Percentiles rank a stretch among this genome's conserved stretches.
Evolutionary conservation across 2,113 vertebrate genomes (phyloP).

Genomic region (Coracopsis vasa): DNA sequence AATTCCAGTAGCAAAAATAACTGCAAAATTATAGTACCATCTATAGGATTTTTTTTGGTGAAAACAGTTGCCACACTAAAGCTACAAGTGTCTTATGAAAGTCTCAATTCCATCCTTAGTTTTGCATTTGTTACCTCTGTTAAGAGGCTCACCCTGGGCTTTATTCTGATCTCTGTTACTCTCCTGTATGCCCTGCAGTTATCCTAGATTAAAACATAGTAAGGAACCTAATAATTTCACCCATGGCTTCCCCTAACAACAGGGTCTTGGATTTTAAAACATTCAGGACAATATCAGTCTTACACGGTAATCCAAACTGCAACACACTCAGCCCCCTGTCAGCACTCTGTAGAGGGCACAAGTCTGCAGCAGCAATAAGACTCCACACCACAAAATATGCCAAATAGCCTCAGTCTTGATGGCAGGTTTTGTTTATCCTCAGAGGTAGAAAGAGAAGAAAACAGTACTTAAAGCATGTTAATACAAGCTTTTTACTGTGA

Average conservation of each 20-base stretch:
- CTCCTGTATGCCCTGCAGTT: neutral
- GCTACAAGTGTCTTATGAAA: neutral
- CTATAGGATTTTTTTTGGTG: neutral
- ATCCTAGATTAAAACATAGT: neutral
- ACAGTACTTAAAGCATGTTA: neutral
- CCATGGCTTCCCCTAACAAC: neutral
- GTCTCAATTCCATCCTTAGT: neutral
- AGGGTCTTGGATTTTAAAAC: neutral
- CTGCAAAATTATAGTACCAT: neutral
- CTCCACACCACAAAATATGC: neutral
- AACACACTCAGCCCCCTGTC: neutral
- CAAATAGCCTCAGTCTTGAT: neutral
- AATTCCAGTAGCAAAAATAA: neutral
- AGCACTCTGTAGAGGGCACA: neutral
- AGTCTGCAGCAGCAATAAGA: neutral
- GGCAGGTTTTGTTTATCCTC: neutral
- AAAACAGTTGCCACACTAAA: neutral
- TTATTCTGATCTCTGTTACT: neutral
- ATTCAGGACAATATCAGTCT: neutral
- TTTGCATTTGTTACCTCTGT: neutral
- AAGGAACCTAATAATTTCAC: neutral
- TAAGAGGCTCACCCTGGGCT: neutral
- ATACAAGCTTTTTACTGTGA: slow-evolving; percentile 39
- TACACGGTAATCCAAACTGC: neutral
- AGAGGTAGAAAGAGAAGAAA: slow-evolving; percentile 25